Evolutionary conservation across 2,888 invertebrate genomes (phyloP), one percentile per base, ranked within the genome.

Genomic region (Aelia acuminata): DNA sequence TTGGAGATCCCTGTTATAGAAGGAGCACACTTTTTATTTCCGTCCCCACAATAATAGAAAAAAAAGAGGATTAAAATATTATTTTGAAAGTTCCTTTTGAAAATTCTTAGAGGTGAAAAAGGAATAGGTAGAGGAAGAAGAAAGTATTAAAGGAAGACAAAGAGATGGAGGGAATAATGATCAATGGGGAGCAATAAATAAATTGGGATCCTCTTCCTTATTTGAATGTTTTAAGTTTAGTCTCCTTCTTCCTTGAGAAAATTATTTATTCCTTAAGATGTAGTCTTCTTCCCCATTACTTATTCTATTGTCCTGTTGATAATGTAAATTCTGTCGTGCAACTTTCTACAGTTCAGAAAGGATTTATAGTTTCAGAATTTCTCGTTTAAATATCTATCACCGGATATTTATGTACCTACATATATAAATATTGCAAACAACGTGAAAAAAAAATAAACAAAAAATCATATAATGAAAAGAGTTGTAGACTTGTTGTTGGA

Each of bases 191-290:
- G 57, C 57, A 57, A 57, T 57, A 57, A 57, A 57, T 57, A 57
- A 57, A 26, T 57, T 57, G 26, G 57, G 15, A 15, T 4, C 26
- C 57, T 57, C 26, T 57, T 31, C 31, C 57, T 57, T 26, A 57
- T 57, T 57, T 57, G 57, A 57, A 57, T 57, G 57, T 31, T 57
- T 31, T 57, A 57, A 57, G 57, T 57, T 57, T 57, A 57, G 57
- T 3, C 26, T 0, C 57, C 18, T 57, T 26, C 10, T 57, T 10
- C 57, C 31, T 57, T 57, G 13, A 15, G 31, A 31, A 57, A 57
- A 20, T 57, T 26, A 57, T 57, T 15, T 57, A 57, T 57, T 57
- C 5, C 15, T 57, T 57, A 57, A 57, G 57, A 57, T 26, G 13
- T n/a, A 57, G 26, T 53, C n/a, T 53, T 1, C 26, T 13, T 31